Conservation (phyloP, 2,113 vertebrate genomes). For the Rhinoderma darwinii region DNA sequence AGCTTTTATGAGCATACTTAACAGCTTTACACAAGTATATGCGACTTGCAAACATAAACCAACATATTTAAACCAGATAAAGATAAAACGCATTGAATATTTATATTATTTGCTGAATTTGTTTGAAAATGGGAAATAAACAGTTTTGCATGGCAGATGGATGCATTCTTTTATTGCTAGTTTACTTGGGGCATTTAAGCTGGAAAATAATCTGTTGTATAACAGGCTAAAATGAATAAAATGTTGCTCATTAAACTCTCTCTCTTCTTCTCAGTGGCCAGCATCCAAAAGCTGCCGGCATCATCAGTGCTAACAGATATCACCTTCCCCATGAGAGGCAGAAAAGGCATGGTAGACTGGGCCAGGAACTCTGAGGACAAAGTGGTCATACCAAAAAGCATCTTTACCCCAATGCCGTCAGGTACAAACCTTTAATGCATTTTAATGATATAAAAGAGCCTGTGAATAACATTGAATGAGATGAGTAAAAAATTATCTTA, state of each 20-base stretch:
- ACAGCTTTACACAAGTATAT: constrained; percentile 48
- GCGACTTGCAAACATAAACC: constrained; percentile 19
- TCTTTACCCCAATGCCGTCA: constrained; percentile 92
- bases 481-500: too few species aligned
- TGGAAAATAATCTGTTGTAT: constrained; percentile 32
- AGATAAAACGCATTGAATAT: constrained; percentile 18
- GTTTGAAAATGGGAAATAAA: constrained; percentile 32
- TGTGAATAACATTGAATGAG: neutral
- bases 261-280: constrained; percentile 85
- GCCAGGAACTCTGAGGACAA: constrained; percentile 98
- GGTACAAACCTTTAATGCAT: constrained; percentile 75
- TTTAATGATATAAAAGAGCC: neutral
- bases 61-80: constrained; percentile 12
- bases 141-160: constrained; percentile 26
- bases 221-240: constrained; percentile 28
- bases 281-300: constrained; percentile 97
- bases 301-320: constrained; percentile 97
- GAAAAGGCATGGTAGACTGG: constrained; percentile 99
- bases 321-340: constrained; percentile 99
- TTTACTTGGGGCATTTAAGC: constrained; percentile 23
- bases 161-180: constrained; percentile 18
- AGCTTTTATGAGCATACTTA: constrained; percentile 56
- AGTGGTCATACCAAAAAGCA: constrained; percentile 95
- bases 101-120: constrained; percentile 37
- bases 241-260: constrained; percentile 30